Conservation (phyloP, 2,888 invertebrate genomes). For the Pasiphila rectangulata region DNA sequence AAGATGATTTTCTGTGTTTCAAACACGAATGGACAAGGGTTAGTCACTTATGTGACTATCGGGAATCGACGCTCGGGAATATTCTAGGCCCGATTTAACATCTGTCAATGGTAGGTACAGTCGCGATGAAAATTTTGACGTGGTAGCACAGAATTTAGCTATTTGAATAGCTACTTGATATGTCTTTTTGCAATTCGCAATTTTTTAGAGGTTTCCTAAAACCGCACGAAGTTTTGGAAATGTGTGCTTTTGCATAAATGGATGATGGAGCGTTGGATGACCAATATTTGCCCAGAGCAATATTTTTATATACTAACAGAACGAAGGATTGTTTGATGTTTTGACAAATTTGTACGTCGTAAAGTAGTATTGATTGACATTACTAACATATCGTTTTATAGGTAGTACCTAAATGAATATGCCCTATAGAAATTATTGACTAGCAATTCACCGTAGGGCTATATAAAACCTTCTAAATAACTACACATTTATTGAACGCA, state of each 20-base stretch:
- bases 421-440: constrained; percentile 22
- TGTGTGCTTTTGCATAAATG: constrained; percentile 29
- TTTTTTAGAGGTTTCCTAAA: constrained; percentile 2
- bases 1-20: constrained; percentile 35
- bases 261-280: constrained; percentile 7
- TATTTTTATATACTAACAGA: constrained; percentile 50
- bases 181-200: constrained; percentile 8
- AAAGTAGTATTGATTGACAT: constrained; percentile 38
- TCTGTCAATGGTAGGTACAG: not conserved
- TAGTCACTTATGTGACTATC: no score
- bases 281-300: constrained; percentile 48
- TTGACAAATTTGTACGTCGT: constrained; percentile 31
- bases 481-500: constrained; percentile 9
- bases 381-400: constrained; percentile 46
- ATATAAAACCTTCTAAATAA: not conserved
- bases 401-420: constrained; percentile 29
- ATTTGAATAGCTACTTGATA: constrained; percentile 21
- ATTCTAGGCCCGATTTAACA: not conserved
- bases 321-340: constrained; percentile 30
- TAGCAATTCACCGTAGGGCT: not conserved
- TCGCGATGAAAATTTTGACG: not conserved
- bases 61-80: not conserved
- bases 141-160: constrained; percentile 11
- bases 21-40: constrained; percentile 24
- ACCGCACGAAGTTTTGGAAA: not conserved